A percentile compares a stretch with the other conserved stretches of the same genome.
phyloP scores from a whole-genome alignment of 2,113 vertebrate species.

The Vimba vimba region DNA sequence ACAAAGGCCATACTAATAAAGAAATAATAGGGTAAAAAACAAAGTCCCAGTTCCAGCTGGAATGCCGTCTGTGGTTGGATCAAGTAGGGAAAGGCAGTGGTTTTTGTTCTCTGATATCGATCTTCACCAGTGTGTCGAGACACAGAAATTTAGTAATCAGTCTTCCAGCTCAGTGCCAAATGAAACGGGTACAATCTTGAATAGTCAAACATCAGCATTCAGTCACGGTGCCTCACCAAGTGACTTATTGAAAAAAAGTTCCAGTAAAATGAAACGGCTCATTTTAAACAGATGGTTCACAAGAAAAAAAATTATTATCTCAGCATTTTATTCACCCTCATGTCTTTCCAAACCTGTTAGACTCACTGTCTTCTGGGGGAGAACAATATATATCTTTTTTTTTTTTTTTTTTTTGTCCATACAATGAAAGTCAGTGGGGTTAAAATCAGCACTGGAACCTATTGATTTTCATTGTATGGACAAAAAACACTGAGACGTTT shows the following conservation, averaged over 20 bases:
- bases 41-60: conserved; percentile 11
- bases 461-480: too few relatives aligned
- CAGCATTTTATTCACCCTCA: too few relatives aligned
- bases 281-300: not conserved
- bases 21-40: conserved; percentile 27
- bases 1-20: conserved; percentile 16
- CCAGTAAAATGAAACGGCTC: not conserved
- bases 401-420: too few relatives aligned
- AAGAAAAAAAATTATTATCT: not conserved
- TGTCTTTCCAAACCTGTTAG: too few relatives aligned
- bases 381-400: too few relatives aligned
- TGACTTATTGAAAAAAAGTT: not conserved
- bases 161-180: conserved; percentile 62
- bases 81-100: conserved; percentile 54
- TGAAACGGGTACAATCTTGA: conserved; percentile 53
- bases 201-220: conserved; percentile 44
- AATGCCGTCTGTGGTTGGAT: conserved; percentile 15
- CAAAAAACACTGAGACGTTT: too few relatives aligned
- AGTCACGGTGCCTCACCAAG: not conserved
- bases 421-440: too few relatives aligned
- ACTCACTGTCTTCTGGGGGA: too few relatives aligned
- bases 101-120: conserved; percentile 65
- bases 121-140: conserved; percentile 68
- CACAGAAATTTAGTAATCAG: conserved; percentile 60
- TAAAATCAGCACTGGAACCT: too few relatives aligned